Percentiles rank a stretch among this genome's conserved stretches.
These are phyloP conservation scores for Alosa sapidissima DNA, from an alignment of 2,797 vertebrate species.

Conservation along the genomic window DNA sequence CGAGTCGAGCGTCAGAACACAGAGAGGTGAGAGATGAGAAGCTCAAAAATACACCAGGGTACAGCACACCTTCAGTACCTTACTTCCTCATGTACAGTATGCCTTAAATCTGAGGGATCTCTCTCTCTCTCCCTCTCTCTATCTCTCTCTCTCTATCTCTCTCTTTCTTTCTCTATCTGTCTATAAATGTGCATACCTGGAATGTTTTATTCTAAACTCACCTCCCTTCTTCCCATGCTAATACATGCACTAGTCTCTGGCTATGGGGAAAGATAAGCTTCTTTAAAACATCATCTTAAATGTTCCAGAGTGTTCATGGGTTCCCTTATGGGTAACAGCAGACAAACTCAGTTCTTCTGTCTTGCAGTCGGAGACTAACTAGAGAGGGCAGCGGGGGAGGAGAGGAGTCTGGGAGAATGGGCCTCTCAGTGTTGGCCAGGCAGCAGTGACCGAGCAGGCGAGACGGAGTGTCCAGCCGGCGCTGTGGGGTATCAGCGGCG, in stretches of 20 bases:
- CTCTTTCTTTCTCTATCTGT: too few species aligned
- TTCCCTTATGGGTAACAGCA: too few species aligned
- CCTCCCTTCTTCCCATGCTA: neutral
- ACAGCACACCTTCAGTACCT: neutral
- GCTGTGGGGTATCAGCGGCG: neutral
- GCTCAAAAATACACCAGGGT: neutral
- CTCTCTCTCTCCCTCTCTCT: neutral
- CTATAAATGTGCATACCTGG: neutral
- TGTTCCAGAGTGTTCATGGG: neutral
- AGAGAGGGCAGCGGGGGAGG: too few species aligned
- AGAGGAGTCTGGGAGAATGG: too few species aligned
- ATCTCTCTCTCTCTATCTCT: neutral
- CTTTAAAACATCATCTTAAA: neutral
- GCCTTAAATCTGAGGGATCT: neutral
- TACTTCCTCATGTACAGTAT: neutral
- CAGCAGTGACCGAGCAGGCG: neutral
- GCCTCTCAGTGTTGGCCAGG: neutral
- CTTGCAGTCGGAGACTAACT: neutral
- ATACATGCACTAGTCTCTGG: neutral
- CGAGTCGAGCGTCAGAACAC: neutral
- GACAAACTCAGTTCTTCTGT: too few species aligned
- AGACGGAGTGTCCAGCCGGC: neutral
- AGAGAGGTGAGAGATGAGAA: neutral
- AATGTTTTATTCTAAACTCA: neutral
- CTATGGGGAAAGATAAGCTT: neutral